Conservation (phyloP, 2,888 invertebrate species). For the Scelioninae gen. 1 region DNA sequence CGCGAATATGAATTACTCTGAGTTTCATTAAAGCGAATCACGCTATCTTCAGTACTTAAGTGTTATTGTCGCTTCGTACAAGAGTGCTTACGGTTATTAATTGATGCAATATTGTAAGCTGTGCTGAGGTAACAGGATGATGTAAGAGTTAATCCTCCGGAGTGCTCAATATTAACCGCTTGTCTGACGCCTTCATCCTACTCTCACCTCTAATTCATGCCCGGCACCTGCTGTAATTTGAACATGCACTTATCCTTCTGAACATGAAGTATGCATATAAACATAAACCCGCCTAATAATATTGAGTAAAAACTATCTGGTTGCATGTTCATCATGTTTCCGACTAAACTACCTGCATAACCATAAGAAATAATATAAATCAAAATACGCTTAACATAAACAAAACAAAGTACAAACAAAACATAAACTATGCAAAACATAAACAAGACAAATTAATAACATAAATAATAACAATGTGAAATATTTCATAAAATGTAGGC, state of each 20-base stretch:
- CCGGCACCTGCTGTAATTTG: constrained; percentile 48
- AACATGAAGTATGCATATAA: constrained; percentile 52
- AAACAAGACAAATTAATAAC: too few species aligned
- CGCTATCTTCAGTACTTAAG: constrained; percentile 56
- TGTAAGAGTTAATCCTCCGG: constrained; percentile 78
- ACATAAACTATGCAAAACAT: too few species aligned
- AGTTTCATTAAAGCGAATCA: constrained; percentile 61
- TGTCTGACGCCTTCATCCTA: constrained; percentile 66
- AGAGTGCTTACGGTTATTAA: constrained; percentile 73
- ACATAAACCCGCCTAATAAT: constrained; percentile 7
- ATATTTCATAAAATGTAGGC: too few species aligned
- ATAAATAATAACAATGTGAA: too few species aligned
- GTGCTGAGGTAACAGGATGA: constrained; percentile 71
- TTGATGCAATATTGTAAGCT: constrained; percentile 73
- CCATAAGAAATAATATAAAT: too few species aligned
- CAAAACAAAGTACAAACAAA: too few species aligned
- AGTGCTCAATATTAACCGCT: constrained; percentile 76
- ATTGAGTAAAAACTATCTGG: constrained; percentile 34
- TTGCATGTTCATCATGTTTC: neutral
- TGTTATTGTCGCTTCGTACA: constrained; percentile 52
- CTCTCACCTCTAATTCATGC: constrained; percentile 58
- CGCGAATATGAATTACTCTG: constrained; percentile 26
- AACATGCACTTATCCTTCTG: constrained; percentile 47
- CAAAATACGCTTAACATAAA: too few species aligned
- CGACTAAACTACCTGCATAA: too few species aligned